Evolutionary conservation across 2,888 invertebrate genomes (phyloP).

Genomic region (Ommatoiulus sabulosus): DNA sequence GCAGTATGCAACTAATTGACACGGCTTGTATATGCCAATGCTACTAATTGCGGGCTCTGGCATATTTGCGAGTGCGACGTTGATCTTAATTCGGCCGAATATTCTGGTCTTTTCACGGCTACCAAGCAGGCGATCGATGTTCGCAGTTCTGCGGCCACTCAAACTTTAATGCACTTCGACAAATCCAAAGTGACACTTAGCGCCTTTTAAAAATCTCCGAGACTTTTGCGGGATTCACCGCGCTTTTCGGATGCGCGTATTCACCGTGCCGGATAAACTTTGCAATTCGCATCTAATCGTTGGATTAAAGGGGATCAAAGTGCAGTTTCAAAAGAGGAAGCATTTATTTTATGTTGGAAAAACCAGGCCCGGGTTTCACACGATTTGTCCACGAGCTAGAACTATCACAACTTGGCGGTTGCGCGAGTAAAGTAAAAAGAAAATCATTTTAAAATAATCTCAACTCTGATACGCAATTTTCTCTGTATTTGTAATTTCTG

Average conservation of each 20-base stretch:
- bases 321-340: not conserved
- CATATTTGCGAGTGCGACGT: not conserved
- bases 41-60: not conserved
- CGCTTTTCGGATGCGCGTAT: not conserved
- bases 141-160: not conserved
- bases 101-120: not conserved
- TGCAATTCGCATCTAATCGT: not conserved
- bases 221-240: not conserved
- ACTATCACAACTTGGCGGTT: too few relatives aligned
- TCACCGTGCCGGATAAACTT: not conserved
- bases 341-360: too few relatives aligned
- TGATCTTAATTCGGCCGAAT: not conserved
- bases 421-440: too few relatives aligned
- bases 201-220: constrained; percentile 12
- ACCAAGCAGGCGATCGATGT: not conserved
- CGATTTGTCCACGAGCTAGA: too few relatives aligned
- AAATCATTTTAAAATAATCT: too few relatives aligned
- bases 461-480: too few relatives aligned
- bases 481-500: too few relatives aligned
- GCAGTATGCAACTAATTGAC: not conserved
- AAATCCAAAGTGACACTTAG: constrained; percentile 40
- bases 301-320: not conserved
- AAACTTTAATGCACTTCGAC: constrained; percentile 15
- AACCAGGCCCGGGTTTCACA: too few relatives aligned
- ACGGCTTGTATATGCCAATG: not conserved